These are phyloP conservation scores for Dryomyza anilis DNA, from an alignment of 2,888 invertebrate species.

Conservation along the genomic window DNA sequence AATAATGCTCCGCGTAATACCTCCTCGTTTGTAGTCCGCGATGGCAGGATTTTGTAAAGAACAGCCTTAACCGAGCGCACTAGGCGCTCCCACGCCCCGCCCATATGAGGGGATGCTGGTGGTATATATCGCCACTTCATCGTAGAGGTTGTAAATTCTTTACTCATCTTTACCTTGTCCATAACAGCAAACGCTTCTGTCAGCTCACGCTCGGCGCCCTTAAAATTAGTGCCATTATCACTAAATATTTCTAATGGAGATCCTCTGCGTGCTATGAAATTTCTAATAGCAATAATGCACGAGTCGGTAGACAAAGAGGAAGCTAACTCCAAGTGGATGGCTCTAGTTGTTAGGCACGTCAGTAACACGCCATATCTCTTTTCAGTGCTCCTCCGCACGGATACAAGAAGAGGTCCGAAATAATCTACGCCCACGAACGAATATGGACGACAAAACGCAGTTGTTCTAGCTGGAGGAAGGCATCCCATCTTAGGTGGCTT, in stretches of 20 bases:
- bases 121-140: conserved; percentile 29
- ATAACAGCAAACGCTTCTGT: conserved; percentile 17
- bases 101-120: conserved; percentile 12
- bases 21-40: conserved; percentile 24
- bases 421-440: conserved; percentile 34
- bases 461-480: conserved; percentile 12
- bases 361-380: conserved; percentile 31
- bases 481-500: conserved; percentile 31
- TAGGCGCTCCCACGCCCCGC: conserved; percentile 28
- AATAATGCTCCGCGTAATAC: conserved; percentile 22
- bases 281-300: too few relatives aligned
- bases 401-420: conserved; percentile 29
- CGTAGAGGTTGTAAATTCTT: conserved; percentile 25
- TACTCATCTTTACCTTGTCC: conserved; percentile 24
- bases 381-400: conserved; percentile 21
- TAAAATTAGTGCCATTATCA: conserved; percentile 37
- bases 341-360: conserved; percentile 32
- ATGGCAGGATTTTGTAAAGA: conserved; percentile 3
- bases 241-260: conserved; percentile 26
- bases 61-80: conserved; percentile 18
- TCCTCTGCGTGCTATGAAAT: conserved; percentile 33
- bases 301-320: too few relatives aligned
- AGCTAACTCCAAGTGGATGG: conserved; percentile 30
- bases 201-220: conserved; percentile 30
- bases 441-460: conserved; percentile 27